Percentiles rank a stretch among this genome's conserved stretches.
Conservation (phyloP, 1,140 invertebrate genomes). For the Drosophila repletoides region DNA sequence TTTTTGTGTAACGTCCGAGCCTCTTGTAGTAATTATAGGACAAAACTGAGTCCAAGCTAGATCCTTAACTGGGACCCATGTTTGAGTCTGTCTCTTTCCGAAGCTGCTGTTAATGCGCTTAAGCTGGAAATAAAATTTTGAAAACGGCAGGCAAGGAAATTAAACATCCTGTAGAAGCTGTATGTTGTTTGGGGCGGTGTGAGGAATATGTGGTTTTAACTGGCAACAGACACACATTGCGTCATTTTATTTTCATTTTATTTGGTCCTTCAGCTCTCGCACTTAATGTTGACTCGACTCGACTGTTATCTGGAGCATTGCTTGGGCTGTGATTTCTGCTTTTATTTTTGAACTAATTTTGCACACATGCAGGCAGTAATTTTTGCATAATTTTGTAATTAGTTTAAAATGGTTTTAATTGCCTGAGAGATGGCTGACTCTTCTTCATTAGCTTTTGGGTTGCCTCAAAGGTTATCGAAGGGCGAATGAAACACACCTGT, state of each 20-base stretch:
- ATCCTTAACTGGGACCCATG: conserved; percentile 5
- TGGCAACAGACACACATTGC: conserved; percentile 5
- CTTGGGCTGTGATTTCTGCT: conserved; percentile 23
- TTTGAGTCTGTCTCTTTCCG: not conserved
- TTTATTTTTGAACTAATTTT: not conserved
- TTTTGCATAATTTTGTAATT: conserved; percentile 73
- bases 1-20: conserved; percentile 25
- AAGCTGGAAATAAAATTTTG: conserved; percentile 32
- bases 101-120: conserved; percentile 33
- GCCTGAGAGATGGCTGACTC: conserved; percentile 10
- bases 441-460: conserved; percentile 27
- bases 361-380: conserved; percentile 26
- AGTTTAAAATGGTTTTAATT: conserved; percentile 66
- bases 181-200: not conserved
- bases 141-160: conserved; percentile 59
- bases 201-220: not conserved
- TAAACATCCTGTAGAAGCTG: conserved; percentile 71
- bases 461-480: conserved; percentile 42
- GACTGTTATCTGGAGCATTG: conserved; percentile 24
- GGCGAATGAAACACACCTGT: conserved; percentile 35
- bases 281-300: not conserved
- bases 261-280: conserved; percentile 12
- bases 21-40: conserved; percentile 49
- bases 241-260: conserved; percentile 19
- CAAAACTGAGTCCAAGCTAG: not conserved